Evolutionary conservation across 2,113 vertebrate species (phyloP).

Genomic region (Calidris pygmaea): DNA sequence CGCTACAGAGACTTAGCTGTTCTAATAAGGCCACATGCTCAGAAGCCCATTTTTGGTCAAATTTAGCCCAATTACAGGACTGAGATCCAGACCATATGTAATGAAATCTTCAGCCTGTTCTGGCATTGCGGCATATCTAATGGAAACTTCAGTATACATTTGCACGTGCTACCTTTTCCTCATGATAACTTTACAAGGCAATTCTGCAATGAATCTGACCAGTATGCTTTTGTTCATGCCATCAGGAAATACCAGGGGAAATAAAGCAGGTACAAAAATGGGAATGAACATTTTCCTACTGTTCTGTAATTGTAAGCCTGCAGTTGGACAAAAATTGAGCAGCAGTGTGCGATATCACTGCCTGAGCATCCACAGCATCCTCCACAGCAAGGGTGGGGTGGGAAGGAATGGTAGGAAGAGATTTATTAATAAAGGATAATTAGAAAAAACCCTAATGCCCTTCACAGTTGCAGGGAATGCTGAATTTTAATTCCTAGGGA

Average conservation of each 20-base stretch:
- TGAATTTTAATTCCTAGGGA: not conserved
- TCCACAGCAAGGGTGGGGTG: fast-evolving
- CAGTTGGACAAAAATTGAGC: not conserved
- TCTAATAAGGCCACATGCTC: not conserved
- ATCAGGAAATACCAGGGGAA: not conserved
- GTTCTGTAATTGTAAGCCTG: not conserved
- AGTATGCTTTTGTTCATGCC: not conserved
- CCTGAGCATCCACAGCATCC: not conserved
- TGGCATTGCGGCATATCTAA: not conserved
- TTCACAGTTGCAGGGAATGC: not conserved
- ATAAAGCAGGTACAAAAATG: not conserved
- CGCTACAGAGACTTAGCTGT: not conserved
- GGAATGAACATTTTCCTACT: not conserved
- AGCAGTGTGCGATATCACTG: not conserved
- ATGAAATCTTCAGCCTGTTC: not conserved
- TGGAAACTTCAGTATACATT: not conserved
- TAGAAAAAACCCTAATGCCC: not conserved
- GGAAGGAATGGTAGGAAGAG: not conserved
- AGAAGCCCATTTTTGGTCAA: not conserved
- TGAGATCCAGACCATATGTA: not conserved
- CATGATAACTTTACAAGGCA: not conserved
- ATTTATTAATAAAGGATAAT: not conserved
- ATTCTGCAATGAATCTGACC: not conserved
- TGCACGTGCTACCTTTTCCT: not conserved
- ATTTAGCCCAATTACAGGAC: not conserved